Evolutionary conservation across 2,113 vertebrate genomes (phyloP).

Genomic region (Trochalopteron elliotii): DNA sequence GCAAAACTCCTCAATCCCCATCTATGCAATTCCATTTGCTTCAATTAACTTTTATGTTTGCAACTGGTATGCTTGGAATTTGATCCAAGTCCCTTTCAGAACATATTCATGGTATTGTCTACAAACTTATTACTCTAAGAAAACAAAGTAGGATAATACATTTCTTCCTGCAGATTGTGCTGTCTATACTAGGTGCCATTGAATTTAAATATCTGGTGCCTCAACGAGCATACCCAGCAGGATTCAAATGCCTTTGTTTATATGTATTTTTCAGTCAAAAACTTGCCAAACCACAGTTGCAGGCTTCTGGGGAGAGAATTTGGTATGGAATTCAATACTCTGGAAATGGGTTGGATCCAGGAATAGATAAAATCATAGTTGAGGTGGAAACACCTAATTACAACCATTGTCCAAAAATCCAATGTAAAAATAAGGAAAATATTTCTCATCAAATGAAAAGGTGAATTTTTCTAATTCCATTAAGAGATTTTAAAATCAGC

Average conservation of each 20-base stretch:
- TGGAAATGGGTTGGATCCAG: background rate
- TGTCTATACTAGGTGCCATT: background rate
- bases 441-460: background rate
- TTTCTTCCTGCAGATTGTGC: background rate
- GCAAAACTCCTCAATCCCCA: background rate
- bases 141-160: background rate
- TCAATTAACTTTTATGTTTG: conserved; percentile 7
- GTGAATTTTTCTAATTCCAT: background rate
- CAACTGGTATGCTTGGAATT: background rate
- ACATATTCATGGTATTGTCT: background rate
- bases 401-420: background rate
- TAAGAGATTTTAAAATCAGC: background rate
- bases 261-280: background rate
- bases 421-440: background rate
- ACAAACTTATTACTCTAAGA: background rate
- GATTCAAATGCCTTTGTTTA: background rate
- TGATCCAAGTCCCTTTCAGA: background rate
- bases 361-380: background rate
- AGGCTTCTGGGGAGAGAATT: background rate
- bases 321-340: background rate
- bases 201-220: background rate
- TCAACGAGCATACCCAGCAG: background rate
- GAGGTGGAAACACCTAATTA: background rate
- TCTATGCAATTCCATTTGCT: background rate
- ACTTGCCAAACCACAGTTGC: background rate